Percentiles rank a stretch among this genome's conserved stretches.
Evolutionary conservation across 2,888 invertebrate species (phyloP).

Genomic region (Callosobruchus maculatus): DNA sequence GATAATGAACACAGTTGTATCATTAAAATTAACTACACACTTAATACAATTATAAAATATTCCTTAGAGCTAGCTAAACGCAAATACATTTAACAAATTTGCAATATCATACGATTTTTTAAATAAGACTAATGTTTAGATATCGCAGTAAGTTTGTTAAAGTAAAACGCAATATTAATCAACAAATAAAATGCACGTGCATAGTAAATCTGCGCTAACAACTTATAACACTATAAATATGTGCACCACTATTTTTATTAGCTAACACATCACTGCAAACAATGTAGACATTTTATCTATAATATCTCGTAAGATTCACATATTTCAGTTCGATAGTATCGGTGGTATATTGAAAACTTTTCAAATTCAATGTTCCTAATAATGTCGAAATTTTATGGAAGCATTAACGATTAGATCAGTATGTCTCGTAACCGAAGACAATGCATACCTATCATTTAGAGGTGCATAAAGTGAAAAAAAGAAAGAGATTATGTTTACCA

Average conservation of each 20-base stretch:
- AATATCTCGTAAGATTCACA: background rate
- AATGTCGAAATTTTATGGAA: too few relatives aligned
- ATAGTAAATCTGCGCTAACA: background rate
- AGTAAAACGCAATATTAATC: background rate
- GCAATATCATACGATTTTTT: background rate
- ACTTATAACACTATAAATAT: background rate
- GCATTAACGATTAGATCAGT: too few relatives aligned
- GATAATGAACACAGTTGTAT: background rate
- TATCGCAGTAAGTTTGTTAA: background rate
- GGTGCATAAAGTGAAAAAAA: too few relatives aligned
- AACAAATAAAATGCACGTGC: background rate
- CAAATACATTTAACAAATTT: background rate
- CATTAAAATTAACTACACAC: background rate
- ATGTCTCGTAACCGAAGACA: too few relatives aligned
- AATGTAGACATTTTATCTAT: background rate
- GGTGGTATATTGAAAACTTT: background rate
- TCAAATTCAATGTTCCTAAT: too few relatives aligned
- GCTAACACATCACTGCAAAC: background rate
- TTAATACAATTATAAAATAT: background rate
- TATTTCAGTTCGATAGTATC: background rate
- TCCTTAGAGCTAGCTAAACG: background rate
- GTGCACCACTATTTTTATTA: background rate
- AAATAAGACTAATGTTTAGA: background rate
- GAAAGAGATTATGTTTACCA: too few relatives aligned
- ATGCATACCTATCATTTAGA: too few relatives aligned